A percentile compares a stretch with the other conserved stretches of the same genome.
phyloP scores from a whole-genome alignment of 2,888 invertebrate species.

The Lasioglossum lativentre region DNA sequence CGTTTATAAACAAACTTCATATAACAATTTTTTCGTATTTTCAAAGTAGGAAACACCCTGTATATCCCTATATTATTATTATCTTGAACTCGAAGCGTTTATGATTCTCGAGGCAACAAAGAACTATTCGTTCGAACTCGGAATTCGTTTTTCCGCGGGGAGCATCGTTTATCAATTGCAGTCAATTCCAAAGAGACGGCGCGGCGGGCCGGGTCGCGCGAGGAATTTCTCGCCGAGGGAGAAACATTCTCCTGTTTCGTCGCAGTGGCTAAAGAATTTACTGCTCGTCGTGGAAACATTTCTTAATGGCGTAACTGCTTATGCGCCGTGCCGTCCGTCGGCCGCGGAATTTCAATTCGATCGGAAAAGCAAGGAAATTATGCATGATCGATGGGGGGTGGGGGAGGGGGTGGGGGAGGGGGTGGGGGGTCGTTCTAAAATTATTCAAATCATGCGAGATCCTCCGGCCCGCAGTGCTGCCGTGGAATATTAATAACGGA shows the following conservation, averaged over 20 bases:
- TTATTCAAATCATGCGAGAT: slow-evolving; percentile 49
- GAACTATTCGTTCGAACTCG: neutral
- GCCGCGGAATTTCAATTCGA: slow-evolving; percentile 31
- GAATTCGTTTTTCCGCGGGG: neutral
- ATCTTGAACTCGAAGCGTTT: no score
- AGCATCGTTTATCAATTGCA: neutral
- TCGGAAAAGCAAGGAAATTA: slow-evolving; percentile 36
- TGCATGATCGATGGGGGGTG: slow-evolving; percentile 27
- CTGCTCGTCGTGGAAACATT: neutral
- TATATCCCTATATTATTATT: no score
- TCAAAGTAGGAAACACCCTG: no score
- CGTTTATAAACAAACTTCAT: no score
- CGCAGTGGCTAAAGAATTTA: neutral
- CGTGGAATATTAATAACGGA: slow-evolving; percentile 51
- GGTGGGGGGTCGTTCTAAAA: slow-evolving; percentile 29
- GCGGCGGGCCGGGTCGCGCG: neutral
- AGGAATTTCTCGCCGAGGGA: neutral
- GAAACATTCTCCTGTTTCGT: neutral
- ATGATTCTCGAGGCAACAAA: no score
- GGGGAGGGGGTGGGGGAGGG: neutral
- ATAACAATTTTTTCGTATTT: no score
- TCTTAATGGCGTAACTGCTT: slow-evolving; percentile 12
- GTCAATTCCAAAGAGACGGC: neutral
- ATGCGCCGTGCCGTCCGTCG: slow-evolving; percentile 4
- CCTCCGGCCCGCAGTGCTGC: slow-evolving; percentile 12